phyloP scores from a whole-genome alignment of 2,113 vertebrate species.

The Brachyistius frenatus region DNA sequence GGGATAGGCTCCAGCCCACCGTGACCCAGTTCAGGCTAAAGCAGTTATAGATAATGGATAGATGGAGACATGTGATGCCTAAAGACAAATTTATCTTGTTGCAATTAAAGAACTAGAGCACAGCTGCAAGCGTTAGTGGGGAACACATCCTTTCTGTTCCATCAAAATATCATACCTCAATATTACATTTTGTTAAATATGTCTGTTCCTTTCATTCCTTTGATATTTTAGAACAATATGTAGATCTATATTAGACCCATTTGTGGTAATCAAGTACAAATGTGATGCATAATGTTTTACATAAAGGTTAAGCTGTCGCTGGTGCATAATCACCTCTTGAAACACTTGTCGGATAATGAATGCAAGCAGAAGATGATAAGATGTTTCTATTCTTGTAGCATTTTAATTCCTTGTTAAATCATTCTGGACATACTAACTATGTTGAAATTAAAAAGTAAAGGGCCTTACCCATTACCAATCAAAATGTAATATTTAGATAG shows the following conservation, averaged over 20 bases:
- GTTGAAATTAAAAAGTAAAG: not conserved
- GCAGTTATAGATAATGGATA: no score
- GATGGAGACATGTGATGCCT: no score
- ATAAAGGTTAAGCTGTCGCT: conserved; percentile 44
- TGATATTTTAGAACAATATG: conserved; percentile 1
- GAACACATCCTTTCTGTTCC: not conserved
- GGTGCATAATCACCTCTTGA: conserved; percentile 38
- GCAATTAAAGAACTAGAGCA: not conserved
- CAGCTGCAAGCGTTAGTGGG: not conserved
- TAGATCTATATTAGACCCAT: conserved; percentile 5
- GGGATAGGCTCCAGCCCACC: no score
- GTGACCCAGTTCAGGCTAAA: no score
- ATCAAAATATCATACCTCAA: no score
- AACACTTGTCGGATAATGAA: conserved; percentile 15
- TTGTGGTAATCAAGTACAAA: not conserved
- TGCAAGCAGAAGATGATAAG: conserved; percentile 12
- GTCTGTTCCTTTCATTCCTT: conserved; percentile 10
- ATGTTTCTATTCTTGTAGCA: conserved; percentile 5
- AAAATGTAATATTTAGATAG: not conserved
- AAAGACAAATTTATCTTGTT: not conserved
- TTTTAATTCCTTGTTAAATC: conserved; percentile 11
- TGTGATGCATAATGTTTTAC: conserved; percentile 27
- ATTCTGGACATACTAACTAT: conserved; percentile 4
- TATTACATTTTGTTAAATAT: not conserved
- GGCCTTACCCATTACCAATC: not conserved